Evolutionary conservation across 92 coral and sea anemone genomes (phyloP), one percentile per base, ranked within the genome.

Genomic region (Epizoanthus illoricatus): DNA sequence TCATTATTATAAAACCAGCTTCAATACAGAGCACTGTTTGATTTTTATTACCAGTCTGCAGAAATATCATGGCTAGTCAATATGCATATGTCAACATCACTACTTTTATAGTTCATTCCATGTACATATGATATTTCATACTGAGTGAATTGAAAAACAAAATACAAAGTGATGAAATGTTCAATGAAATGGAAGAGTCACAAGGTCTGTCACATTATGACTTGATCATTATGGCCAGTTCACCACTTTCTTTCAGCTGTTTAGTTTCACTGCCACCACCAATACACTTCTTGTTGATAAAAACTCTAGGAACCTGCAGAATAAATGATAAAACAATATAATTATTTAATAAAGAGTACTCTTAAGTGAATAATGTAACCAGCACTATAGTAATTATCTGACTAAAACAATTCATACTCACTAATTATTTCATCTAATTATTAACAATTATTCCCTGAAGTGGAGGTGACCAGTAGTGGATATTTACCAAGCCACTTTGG

Each of bases 291-390:
- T 92, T 91, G 65, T 87, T 90, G 57, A 92, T 93, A 21, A 90
- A 92, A 7, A 94, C 97, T 62, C 93, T 89, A 5, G 98, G 98
- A 60, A 94, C 98, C 98, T 94, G 19, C 3, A 49, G 60, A 67
- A 19, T 40, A 17, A 73, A 59, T 4, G 16, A 24, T 55, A 13
- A 45, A 3, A 17, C 65, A 28, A 28, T 28, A 28, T 39, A 41
- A 65, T 5, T 80, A 67, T 8, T 15, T 52, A 18, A 5, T 49
- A 7, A 43, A n/a, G 33, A 18, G 4, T n/a, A 52, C 17, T 11
- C 10, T 24, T 40, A 16, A 15, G 2, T 12, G 63, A 5, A 4
- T 58, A 58, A 9, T 15, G n/a, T 15, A 9, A 9, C 59, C 0
- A 28, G 10, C 59, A 9, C 59, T 15, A 58, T 20, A 13, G n/a